Base-by-base conservation (phyloP, 2,113 vertebrate species). In the Delphinus delphis region DNA sequence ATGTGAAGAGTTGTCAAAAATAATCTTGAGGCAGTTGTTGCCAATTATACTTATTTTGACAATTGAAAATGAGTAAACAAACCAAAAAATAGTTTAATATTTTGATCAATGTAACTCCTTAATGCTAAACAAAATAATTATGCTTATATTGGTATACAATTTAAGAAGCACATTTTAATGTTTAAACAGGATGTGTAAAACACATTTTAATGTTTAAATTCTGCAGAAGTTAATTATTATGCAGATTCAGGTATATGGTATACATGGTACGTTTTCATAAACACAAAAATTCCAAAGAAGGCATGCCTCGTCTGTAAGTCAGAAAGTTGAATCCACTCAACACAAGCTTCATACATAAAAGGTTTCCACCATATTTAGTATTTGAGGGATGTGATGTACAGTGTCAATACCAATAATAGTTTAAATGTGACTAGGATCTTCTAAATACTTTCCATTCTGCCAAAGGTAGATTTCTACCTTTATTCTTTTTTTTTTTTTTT, bases 31-130 rank as follows among this genome's bases (percentile, higher is more conserved):
- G 33, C 93, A 97, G 63, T 95, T 96, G 93, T 94, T 98, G 94
- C 90, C 55, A 98, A 94, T 96, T 95, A 93, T 21, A 58, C 28
- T 95, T 98, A 97, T 96, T 98, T 96, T 97, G 96, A 97, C 96
- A 97, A 95, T 84, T 96, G 62, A 88, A 96, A 92, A 93, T 96
- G 25, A 95, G 60, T 95, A 97, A 97, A 96, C 65, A 96, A 97
- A 92, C 90, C 77, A 95, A 97, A 98, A 98, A 96, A 88, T 58
- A 44, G 62, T 93, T 95, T 86, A 86, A 67, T 95, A 86, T 97
- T 84, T 96, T 96, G 58, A 93, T 88, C 55, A 92, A 88, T 38
- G n/a, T 44, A 63, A 38, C 25, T 73, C 68, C 55, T 85, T 82
- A 90, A 88, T 82, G 67, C 28, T 62, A 91, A 93, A 76, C 26